A percentile compares a stretch with the other conserved stretches of the same genome.
Evolutionary conservation across 2,888 invertebrate species (phyloP).

Genomic region (Meiosimyza platycephala): DNA sequence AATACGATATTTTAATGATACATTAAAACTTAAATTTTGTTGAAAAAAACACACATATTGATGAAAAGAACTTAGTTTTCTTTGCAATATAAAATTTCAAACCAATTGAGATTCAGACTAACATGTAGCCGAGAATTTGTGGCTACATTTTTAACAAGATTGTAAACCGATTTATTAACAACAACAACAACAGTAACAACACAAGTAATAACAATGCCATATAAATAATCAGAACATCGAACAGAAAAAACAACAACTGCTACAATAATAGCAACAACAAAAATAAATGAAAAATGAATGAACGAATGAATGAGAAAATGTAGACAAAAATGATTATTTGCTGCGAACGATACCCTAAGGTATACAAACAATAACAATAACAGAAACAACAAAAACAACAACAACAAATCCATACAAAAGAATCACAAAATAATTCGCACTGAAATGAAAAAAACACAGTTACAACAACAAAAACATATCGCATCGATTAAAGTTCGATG

Average conservation of each 20-base stretch:
- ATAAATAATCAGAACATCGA: not conserved
- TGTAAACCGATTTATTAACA: not conserved
- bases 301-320: not conserved
- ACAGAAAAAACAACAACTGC: not conserved
- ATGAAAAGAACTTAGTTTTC: too few relatives aligned
- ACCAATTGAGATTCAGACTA: too few relatives aligned
- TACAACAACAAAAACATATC: too few relatives aligned
- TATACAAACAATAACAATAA: conserved; percentile 18
- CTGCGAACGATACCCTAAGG: not conserved
- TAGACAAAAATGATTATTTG: conserved; percentile 22
- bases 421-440: conserved; percentile 21
- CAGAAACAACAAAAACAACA: not conserved
- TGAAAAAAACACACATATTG: too few relatives aligned
- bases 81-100: too few relatives aligned
- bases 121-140: too few relatives aligned
- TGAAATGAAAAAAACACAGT: too few relatives aligned
- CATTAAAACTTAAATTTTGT: too few relatives aligned
- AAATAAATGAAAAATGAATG: not conserved
- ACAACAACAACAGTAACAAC: not conserved
- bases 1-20: too few relatives aligned
- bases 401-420: not conserved
- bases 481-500: conserved; percentile 11
- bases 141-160: not conserved
- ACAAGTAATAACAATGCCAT: not conserved
- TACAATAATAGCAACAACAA: not conserved